Conservation (phyloP, 2,797 vertebrate species). For the Agapornis canus region DNA sequence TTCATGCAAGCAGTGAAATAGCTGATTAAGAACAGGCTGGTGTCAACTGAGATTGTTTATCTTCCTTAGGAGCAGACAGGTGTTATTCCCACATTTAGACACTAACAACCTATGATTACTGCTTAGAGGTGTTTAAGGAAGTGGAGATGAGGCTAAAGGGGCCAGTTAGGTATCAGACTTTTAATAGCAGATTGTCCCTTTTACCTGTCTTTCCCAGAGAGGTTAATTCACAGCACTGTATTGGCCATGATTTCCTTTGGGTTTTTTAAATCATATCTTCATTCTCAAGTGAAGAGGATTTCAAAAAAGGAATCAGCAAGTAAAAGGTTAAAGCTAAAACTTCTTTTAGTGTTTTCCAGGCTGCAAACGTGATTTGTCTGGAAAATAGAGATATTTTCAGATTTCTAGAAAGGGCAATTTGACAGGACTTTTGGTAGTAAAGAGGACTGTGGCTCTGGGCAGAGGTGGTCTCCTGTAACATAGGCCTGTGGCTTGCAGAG, state of each 20-base stretch:
- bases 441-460: background rate
- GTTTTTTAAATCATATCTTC: background rate
- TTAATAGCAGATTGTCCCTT: background rate
- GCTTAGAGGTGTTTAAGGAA: slow-evolving; percentile 5
- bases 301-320: background rate
- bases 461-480: background rate
- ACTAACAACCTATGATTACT: background rate
- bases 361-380: background rate
- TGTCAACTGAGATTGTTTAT: background rate
- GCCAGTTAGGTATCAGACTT: background rate
- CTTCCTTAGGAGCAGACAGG: background rate
- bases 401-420: background rate
- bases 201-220: background rate
- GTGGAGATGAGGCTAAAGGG: background rate
- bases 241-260: background rate
- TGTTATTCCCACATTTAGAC: background rate
- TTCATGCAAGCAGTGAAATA: background rate
- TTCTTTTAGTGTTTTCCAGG: background rate
- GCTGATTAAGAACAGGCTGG: background rate
- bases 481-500: background rate
- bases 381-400: background rate
- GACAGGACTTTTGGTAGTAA: background rate
- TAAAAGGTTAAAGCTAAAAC: background rate
- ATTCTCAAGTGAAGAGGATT: background rate
- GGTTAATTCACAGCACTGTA: background rate